phyloP scores from a whole-genome alignment of 2,113 vertebrate species.

The Hyaena hyaena region DNA sequence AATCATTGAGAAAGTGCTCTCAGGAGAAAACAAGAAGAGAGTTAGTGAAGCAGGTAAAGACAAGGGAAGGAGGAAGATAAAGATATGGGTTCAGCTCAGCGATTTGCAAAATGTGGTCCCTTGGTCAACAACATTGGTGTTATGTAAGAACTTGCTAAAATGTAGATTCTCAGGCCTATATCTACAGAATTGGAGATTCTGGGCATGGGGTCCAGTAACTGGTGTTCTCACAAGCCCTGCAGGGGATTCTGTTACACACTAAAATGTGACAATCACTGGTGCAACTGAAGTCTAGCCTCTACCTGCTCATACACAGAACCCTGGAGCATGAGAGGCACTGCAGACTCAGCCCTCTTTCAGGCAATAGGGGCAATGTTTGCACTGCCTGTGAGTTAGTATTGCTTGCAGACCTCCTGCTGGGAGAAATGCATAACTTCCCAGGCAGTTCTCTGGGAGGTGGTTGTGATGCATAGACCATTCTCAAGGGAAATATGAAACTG shows the following conservation, averaged over 20 bases:
- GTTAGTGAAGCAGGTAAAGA: neutral
- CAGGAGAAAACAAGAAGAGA: neutral
- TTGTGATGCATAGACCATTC: neutral
- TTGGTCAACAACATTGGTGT: neutral
- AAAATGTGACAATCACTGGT: neutral
- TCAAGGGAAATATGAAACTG: neutral
- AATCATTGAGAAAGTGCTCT: neutral
- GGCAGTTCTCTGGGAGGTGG: neutral
- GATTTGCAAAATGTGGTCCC: neutral
- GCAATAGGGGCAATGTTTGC: rapidly evolving
- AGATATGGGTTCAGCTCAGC: neutral
- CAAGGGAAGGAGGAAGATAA: neutral
- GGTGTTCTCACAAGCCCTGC: neutral
- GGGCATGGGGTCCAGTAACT: neutral
- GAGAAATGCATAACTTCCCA: rapidly evolving
- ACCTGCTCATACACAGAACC: neutral
- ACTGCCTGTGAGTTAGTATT: neutral
- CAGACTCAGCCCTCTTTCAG: neutral
- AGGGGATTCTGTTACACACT: neutral
- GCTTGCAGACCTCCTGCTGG: neutral
- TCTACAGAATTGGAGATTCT: neutral
- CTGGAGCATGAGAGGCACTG: neutral
- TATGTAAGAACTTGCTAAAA: neutral
- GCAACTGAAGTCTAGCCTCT: neutral
- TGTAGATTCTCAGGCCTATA: neutral